Percentiles rank a stretch among this genome's conserved stretches.
These are phyloP conservation scores for Homalodisca vitripennis DNA, from an alignment of 1,140 invertebrate genomes.

Conservation along the genomic window DNA sequence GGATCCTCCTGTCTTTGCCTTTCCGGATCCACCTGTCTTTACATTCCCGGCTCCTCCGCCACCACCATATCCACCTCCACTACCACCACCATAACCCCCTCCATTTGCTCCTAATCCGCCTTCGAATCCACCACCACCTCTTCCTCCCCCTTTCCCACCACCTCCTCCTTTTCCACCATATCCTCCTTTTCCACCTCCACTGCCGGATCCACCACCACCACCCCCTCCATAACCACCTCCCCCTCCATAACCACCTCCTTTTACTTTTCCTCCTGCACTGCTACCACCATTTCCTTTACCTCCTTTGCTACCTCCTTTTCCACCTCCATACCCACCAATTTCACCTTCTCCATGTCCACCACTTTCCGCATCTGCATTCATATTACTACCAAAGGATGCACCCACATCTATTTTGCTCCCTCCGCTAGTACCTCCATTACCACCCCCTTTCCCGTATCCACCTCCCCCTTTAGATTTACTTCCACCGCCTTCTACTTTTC, in stretches of 20 bases:
- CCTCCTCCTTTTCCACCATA: not conserved
- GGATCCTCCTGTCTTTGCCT: not conserved
- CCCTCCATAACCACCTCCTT: not conserved
- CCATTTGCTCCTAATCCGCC: not conserved
- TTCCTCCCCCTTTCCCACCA: not conserved
- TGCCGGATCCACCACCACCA: not conserved
- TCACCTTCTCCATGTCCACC: not conserved
- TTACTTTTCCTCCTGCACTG: not conserved
- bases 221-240: not conserved
- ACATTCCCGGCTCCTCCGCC: too few species aligned
- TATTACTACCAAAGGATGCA: too few species aligned
- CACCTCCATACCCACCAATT: not conserved
- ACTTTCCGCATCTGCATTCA: not conserved
- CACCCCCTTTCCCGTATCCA: too few species aligned
- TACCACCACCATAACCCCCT: not conserved
- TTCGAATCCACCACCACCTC: not conserved
- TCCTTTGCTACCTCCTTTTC: not conserved
- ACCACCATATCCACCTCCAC: too few species aligned
- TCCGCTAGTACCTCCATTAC: too few species aligned
- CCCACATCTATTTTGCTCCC: too few species aligned
- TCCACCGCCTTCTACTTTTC: too few species aligned
- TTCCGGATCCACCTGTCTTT: not conserved
- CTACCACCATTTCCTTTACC: not conserved
- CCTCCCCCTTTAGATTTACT: too few species aligned
- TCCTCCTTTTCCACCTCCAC: not conserved